Conservation (phyloP, 2,113 vertebrate genomes). For the Bubo scandiacus region DNA sequence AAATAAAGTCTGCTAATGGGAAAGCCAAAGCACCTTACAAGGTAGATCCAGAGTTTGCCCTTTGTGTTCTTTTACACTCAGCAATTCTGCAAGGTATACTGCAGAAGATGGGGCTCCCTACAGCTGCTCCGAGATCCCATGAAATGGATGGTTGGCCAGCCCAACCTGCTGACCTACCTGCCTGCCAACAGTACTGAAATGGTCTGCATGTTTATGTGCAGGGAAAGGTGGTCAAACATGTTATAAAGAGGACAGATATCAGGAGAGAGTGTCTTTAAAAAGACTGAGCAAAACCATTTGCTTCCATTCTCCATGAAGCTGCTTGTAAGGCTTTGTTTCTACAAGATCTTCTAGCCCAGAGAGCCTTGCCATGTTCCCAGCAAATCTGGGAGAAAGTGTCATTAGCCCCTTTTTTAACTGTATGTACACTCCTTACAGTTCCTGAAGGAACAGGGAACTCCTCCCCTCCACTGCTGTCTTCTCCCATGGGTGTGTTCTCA, state of each 20-base stretch:
- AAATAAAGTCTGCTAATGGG: slow-evolving; percentile 20
- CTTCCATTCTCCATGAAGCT: neutral
- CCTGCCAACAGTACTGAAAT: neutral
- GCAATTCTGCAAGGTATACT: neutral
- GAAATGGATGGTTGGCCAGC: neutral
- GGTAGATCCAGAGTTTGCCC: neutral
- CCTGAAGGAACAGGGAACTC: neutral
- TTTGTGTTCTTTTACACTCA: neutral
- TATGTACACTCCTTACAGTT: neutral
- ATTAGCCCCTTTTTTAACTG: neutral
- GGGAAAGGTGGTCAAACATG: neutral
- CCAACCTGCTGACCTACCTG: neutral
- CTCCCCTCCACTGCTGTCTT: neutral
- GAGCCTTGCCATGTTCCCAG: neutral
- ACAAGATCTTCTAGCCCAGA: neutral
- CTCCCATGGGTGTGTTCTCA: neutral
- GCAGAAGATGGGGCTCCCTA: neutral
- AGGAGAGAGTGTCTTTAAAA: neutral
- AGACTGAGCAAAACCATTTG: neutral
- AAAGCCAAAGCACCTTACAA: slow-evolving; percentile 9
- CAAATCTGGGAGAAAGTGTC: neutral
- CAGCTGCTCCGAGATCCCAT: neutral
- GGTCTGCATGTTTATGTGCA: neutral
- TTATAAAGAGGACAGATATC: neutral
- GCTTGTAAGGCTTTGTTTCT: neutral